Evolutionary conservation across 2,797 vertebrate species (phyloP), one percentile per base, ranked within the genome.

Genomic region (Anguilla marmorata): DNA sequence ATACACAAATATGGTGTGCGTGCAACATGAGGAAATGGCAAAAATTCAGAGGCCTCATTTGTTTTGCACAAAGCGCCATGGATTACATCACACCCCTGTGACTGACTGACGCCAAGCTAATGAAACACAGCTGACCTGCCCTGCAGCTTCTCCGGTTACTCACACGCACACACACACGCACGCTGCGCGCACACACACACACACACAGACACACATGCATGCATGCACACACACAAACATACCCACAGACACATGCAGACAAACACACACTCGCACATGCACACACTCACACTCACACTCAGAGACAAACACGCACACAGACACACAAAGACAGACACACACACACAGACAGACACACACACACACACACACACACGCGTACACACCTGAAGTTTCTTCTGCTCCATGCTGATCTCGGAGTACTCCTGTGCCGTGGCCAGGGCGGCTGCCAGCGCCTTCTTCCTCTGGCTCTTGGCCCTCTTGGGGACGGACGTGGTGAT

Each of bases 361-460:
- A 79, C 74, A 45, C 72, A 76, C 33, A 41, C 33, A 41, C 30
- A 76, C 33, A 79, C 74, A 76, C 74, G 16, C 14, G 21, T 14
- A 85, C 86, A 27, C 69, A 99, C 98, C 94, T 99, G 98, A 69
- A 99, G 93, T 88, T 99, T 99, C 92, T 97, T 98, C 94, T 99
- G 98, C 90, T 99, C 98, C 98, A 99, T 99, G 94, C 98, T 99
- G 93, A 99, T 99, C 94, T 99, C 98, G 0, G 98, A 99, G 94
- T 99, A 99, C 91, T 99, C 98, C 92, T 99, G 98, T 88, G 98
- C 98, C 9, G 98, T 99, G 89, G 98, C 98, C 92, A 99, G 93
- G 0, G 98, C 98, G 33, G 98, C 98, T 72, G 98, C 98, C 91
- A 99, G 95, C 2, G 98, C 98, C 91, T 99, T 99, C 95, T 99